Evolutionary conservation across 2,797 vertebrate genomes (phyloP).

Genomic region (Enteromius anoplus): DNA sequence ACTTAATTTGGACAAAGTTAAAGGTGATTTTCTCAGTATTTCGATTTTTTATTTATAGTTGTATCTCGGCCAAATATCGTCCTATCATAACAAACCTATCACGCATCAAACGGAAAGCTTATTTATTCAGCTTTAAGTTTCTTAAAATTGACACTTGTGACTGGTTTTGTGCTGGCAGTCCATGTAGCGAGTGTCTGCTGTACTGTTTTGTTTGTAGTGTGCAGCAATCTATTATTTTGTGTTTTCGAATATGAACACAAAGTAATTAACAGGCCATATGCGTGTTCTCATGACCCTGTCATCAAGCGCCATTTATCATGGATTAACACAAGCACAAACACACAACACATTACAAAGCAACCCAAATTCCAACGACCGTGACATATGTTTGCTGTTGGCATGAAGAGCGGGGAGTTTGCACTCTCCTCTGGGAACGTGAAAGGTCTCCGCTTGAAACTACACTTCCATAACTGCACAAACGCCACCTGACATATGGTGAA

Average conservation of each 20-base stretch:
- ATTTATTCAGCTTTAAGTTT: no score
- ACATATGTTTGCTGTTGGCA: slow-evolving; percentile 41
- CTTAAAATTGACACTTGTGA: no score
- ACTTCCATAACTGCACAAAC: slow-evolving; percentile 25
- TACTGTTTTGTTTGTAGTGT: neutral
- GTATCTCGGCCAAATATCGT: no score
- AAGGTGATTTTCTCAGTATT: no score
- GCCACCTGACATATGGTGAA: slow-evolving; percentile 37
- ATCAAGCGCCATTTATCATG: slow-evolving; percentile 51
- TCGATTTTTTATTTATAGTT: no score
- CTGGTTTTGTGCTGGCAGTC: no score
- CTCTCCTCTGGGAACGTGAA: slow-evolving; percentile 30
- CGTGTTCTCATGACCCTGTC: slow-evolving; percentile 58
- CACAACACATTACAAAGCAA: slow-evolving; percentile 16
- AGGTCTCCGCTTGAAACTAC: slow-evolving; percentile 21
- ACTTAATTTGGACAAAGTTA: no score
- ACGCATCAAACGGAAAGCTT: no score
- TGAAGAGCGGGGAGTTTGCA: neutral
- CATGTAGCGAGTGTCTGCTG: no score
- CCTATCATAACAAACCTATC: no score
- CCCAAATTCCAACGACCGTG: slow-evolving; percentile 25
- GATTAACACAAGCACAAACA: slow-evolving; percentile 44
- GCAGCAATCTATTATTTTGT: neutral
- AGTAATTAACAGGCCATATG: slow-evolving; percentile 42
- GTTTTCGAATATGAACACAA: slow-evolving; percentile 1